These are phyloP conservation scores for Eristalis arbustorum DNA, from an alignment of 2,888 invertebrate species.

Conservation along the genomic window DNA sequence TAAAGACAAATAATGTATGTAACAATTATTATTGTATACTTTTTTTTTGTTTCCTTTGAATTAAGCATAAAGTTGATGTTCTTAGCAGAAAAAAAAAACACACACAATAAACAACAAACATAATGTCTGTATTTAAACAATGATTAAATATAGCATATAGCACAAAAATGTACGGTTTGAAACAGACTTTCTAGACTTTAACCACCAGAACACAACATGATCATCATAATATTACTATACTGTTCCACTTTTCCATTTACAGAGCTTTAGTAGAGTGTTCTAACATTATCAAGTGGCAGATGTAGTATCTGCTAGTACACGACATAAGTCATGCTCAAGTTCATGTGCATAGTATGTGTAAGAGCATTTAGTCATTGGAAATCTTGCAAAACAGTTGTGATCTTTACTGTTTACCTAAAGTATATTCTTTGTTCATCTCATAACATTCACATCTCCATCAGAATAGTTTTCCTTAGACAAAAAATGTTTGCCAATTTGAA, in stretches of 20 bases:
- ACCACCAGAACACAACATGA: not conserved
- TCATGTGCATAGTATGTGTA: not conserved
- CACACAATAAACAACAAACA: not conserved
- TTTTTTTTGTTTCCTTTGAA: not conserved
- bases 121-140: not conserved
- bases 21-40: slow-evolving; percentile 13
- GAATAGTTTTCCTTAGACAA: too few species aligned
- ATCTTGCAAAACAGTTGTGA: too few species aligned
- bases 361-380: too few species aligned
- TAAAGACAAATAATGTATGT: slow-evolving; percentile 55
- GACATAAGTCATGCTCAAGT: not conserved
- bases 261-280: not conserved
- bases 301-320: not conserved
- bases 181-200: not conserved
- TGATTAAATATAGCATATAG: not conserved
- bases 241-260: too few species aligned
- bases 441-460: too few species aligned
- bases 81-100: not conserved
- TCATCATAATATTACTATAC: not conserved
- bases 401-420: too few species aligned
- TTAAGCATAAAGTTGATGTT: not conserved
- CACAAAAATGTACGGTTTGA: not conserved
- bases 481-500: too few species aligned
- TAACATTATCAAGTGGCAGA: not conserved
- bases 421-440: too few species aligned